Base-by-base conservation (phyloP, 2,797 vertebrate species). In the Danio aesculapii region DNA sequence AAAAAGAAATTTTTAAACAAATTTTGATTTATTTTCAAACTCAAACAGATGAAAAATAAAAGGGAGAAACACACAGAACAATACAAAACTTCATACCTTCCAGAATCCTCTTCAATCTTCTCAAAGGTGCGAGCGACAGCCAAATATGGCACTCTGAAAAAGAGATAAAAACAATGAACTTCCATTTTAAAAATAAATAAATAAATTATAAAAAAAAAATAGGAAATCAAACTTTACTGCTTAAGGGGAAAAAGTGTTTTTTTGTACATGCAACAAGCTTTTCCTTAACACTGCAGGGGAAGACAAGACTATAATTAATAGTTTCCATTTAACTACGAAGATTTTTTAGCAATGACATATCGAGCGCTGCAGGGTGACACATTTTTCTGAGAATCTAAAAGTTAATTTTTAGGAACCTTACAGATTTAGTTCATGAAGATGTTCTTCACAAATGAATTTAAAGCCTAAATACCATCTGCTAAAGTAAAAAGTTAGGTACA, bases 51-150 rank as follows among this genome's bases (percentile, higher is more conserved):
- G 69, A 55, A 44, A 0, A 30, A 30, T 30, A 30, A 30, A 30
- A 30, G 30, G 30, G 1, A 12, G 3, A 9, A 44, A 69, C 47
- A 44, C 70, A 71, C n/a, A 69, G 6, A 30, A 61, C 17, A 11
- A 11, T 50, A 19, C 13, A 1, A n/a, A 13, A 13, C 72, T 74
- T 62, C 86, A 92, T 91, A 98, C 96, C 97, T 94, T 87, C 96
- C 95, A 71, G 95, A 96, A 70, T 96, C 96, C 69, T 96, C 95
- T 85, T 98, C 97, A 1, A 98, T 97, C 90, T 93, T 96, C 90
- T 98, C 96, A 86, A 98, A 97, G 0, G 96, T 96, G 30, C 95
- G 95, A 73, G 96, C 96, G 81, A 98, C 95, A 0, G 96, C 97
- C 87, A 97, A 89, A 83, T 97, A 98, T 11, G 97, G 97, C 55